Evolutionary conservation across 2,113 vertebrate species (phyloP).

Genomic region (Aleadryas rufinucha): DNA sequence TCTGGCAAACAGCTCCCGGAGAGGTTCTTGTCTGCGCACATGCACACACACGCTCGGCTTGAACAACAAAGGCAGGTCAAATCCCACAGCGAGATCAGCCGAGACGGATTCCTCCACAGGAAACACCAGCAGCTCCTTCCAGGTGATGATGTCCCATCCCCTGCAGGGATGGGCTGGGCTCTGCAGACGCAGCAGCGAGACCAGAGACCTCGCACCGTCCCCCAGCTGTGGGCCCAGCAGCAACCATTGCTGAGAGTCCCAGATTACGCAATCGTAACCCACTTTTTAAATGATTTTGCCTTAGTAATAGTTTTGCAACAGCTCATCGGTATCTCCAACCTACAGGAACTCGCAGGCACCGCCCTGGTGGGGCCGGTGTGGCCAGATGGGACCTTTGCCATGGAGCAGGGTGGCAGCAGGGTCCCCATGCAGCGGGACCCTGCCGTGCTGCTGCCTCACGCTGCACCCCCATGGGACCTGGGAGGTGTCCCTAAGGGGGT

Average conservation of each 20-base stretch:
- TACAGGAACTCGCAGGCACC: background rate
- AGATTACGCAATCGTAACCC: background rate
- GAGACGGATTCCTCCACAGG: background rate
- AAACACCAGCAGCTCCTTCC: background rate
- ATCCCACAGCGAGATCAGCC: background rate
- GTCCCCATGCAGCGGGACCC: accelerated
- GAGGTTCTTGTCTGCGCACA: background rate
- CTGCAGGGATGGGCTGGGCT: accelerated
- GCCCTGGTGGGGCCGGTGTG: background rate
- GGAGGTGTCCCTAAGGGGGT: background rate
- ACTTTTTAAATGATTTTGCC: background rate
- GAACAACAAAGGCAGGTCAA: background rate
- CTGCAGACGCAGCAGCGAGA: background rate
- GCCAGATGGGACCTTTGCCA: background rate
- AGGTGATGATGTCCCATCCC: background rate
- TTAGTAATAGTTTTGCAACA: conserved; percentile 15
- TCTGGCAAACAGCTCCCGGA: conserved; percentile 28
- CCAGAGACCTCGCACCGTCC: accelerated
- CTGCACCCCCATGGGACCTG: accelerated
- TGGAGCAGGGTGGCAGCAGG: background rate
- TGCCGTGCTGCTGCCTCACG: background rate
- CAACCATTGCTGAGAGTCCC: background rate
- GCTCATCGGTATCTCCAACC: background rate
- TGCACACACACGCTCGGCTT: background rate
- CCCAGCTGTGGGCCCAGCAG: background rate